Evolutionary conservation across 1,140 invertebrate species (phyloP).

Genomic region (Tribolium madens): DNA sequence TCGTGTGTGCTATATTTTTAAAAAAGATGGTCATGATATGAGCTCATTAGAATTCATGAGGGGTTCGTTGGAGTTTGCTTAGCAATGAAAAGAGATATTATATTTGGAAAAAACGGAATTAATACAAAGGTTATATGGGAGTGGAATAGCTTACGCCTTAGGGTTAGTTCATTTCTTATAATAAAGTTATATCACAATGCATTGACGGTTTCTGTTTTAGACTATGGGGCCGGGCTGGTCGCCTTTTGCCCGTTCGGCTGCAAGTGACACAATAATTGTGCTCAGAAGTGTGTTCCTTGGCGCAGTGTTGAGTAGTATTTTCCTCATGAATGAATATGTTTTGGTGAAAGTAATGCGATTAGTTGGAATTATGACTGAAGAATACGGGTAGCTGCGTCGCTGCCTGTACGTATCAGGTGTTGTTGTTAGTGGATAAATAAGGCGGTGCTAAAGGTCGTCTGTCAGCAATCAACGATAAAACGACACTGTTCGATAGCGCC

Average conservation of each 20-base stretch:
- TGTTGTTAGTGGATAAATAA: slow-evolving; percentile 37
- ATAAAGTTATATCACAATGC: neutral
- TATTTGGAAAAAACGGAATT: neutral
- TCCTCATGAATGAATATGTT: slow-evolving; percentile 14
- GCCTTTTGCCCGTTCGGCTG: slow-evolving; percentile 27
- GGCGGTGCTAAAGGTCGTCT: slow-evolving; percentile 37
- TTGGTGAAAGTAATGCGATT: slow-evolving; percentile 25
- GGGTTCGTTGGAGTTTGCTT: neutral
- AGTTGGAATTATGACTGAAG: slow-evolving; percentile 11
- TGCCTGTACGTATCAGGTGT: slow-evolving; percentile 34
- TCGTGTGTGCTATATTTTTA: neutral
- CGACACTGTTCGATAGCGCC: slow-evolving; percentile 40
- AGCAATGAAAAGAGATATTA: neutral
- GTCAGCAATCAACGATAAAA: slow-evolving; percentile 41
- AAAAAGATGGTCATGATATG: neutral
- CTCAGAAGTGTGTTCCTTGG: slow-evolving; percentile 21
- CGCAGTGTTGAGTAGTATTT: neutral
- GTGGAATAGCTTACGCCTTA: neutral
- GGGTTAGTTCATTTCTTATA: neutral
- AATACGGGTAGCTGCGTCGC: neutral
- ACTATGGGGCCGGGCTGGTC: neutral
- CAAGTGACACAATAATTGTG: slow-evolving; percentile 32
- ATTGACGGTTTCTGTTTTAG: slow-evolving; percentile 19
- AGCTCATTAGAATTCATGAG: neutral
- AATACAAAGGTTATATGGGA: slow-evolving; percentile 1